phyloP scores from a whole-genome alignment of 2,888 invertebrate species.

The Malacosoma neustria region DNA sequence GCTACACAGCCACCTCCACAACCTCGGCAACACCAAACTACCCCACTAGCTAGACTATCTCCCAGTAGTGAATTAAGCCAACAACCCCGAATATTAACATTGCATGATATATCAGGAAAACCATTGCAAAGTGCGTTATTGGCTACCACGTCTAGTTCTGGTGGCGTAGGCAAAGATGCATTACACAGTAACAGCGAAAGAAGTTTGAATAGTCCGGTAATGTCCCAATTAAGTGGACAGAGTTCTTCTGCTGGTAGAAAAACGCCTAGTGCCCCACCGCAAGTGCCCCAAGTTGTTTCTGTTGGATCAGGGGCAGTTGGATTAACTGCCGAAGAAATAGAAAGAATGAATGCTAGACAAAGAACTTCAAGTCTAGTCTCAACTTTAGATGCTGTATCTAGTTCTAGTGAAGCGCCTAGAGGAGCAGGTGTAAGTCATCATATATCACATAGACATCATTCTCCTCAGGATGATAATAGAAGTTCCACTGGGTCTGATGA shows the following conservation, averaged over 20 bases:
- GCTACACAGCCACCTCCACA: conserved; percentile 80
- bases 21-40: conserved; percentile 87
- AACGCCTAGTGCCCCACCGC: conserved; percentile 79
- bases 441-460: conserved; percentile 82
- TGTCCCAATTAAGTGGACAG: conserved; percentile 92
- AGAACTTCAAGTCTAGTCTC: conserved; percentile 93
- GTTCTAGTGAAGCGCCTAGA: conserved; percentile 87
- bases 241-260: conserved; percentile 88
- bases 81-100: conserved; percentile 92
- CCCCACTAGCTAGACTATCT: conserved; percentile 91
- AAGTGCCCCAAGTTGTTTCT: conserved; percentile 79
- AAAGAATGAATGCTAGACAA: conserved; percentile 90
- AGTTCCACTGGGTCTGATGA: conserved; percentile 88
- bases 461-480: conserved; percentile 82
- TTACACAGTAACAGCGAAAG: conserved; percentile 93
- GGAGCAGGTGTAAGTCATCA: conserved; percentile 80
- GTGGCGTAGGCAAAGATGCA: conserved; percentile 91
- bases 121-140: conserved; percentile 91
- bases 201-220: conserved; percentile 93
- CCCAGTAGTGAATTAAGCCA: conserved; percentile 95
- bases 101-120: conserved; percentile 95
- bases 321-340: conserved; percentile 94
- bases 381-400: conserved; percentile 94
- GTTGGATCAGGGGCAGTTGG: conserved; percentile 84
- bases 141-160: conserved; percentile 92